phyloP scores from a whole-genome alignment of 2,797 vertebrate species.

The Remorina albescens region DNA sequence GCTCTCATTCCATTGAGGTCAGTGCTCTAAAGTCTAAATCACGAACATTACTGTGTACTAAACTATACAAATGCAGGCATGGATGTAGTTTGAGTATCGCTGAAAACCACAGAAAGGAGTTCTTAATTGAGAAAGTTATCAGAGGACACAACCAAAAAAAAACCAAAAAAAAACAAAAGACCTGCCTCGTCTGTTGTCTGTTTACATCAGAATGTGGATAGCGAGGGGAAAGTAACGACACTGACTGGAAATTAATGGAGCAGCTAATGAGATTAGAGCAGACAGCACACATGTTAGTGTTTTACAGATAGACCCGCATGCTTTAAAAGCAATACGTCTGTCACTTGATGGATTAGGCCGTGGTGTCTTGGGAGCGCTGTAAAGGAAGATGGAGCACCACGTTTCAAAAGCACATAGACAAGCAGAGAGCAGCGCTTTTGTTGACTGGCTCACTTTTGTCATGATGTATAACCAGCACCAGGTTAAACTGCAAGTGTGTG shows the following conservation, averaged over 20 bases:
- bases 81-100: conserved; percentile 1
- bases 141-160: conserved; percentile 35
- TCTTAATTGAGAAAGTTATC: conserved; percentile 44
- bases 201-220: conserved; percentile 68
- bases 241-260: conserved; percentile 71
- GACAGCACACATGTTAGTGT: conserved; percentile 79
- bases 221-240: conserved; percentile 66
- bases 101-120: conserved; percentile 15
- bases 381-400: conserved; percentile 60
- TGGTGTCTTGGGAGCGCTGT: conserved; percentile 55
- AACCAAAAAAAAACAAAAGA: conserved; percentile 35
- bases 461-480: not conserved
- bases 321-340: conserved; percentile 79
- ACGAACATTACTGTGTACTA: conserved; percentile 23
- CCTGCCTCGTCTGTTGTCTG: conserved; percentile 55
- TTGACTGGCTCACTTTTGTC: conserved; percentile 13
- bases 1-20: conserved; percentile 47
- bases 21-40: conserved; percentile 30
- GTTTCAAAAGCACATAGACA: conserved; percentile 22
- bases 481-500: not conserved
- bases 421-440: conserved; percentile 21
- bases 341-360: conserved; percentile 72
- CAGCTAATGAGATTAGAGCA: conserved; percentile 75
- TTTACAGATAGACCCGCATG: conserved; percentile 71
- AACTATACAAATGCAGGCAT: conserved; percentile 14